phyloP scores from a whole-genome alignment of 2,797 vertebrate species.

The Podarcis lilfordi region DNA sequence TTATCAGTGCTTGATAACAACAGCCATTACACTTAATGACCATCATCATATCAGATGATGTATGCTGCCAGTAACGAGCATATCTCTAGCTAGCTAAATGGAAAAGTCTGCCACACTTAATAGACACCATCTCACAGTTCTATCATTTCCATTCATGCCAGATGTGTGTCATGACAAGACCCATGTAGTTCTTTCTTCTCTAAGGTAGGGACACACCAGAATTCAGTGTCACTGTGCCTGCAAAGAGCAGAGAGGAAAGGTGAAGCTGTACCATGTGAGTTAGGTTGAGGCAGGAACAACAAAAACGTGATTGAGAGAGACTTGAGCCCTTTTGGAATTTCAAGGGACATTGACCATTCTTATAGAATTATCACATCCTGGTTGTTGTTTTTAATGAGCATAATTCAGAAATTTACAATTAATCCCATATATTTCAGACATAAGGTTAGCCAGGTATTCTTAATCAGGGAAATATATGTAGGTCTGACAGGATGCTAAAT shows the following conservation, averaged over 20 bases:
- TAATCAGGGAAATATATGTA: not conserved
- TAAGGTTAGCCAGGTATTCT: not conserved
- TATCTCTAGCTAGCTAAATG: not conserved
- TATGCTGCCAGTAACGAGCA: not conserved
- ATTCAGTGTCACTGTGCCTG: not conserved
- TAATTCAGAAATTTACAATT: not conserved
- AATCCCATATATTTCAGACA: not conserved
- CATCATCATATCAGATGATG: too few species aligned
- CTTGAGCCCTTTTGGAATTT: not conserved
- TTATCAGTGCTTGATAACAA: not conserved
- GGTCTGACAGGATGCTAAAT: not conserved
- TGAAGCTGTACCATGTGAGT: not conserved
- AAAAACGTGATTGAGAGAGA: not conserved
- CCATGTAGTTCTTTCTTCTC: not conserved
- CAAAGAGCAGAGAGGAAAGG: not conserved
- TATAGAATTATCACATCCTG: not conserved
- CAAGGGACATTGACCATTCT: not conserved
- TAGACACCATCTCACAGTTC: too few species aligned
- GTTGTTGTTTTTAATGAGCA: not conserved
- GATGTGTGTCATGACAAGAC: not conserved
- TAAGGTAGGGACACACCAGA: not conserved
- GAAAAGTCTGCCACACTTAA: too few species aligned
- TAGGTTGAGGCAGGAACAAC: not conserved
- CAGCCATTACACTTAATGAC: not conserved
- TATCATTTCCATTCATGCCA: not conserved